Evolutionary conservation across 2,888 invertebrate genomes (phyloP).

Genomic region (Trilocha varians): DNA sequence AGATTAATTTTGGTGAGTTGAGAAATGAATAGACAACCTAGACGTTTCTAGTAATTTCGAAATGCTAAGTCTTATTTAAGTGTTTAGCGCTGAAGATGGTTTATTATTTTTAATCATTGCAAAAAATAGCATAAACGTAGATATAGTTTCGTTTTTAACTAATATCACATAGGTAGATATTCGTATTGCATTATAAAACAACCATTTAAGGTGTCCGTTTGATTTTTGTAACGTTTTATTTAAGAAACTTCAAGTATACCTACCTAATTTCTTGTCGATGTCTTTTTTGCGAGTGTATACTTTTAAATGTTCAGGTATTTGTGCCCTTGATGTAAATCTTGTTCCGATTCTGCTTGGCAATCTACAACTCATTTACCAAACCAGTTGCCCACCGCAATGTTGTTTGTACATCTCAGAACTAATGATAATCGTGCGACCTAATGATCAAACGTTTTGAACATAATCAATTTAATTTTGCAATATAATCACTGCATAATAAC

Average conservation of each 20-base stretch:
- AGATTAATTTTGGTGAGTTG: background rate
- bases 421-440: conserved; percentile 5
- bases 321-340: too few relatives aligned
- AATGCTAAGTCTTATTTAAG: too few relatives aligned
- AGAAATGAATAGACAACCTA: too few relatives aligned
- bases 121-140: background rate
- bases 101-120: background rate
- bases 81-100: background rate
- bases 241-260: too few relatives aligned
- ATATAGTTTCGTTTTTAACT: background rate
- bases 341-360: conserved; percentile 3
- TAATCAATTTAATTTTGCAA: background rate
- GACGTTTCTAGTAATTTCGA: too few relatives aligned
- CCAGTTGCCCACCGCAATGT: conserved; percentile 1
- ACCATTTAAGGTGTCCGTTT: too few relatives aligned
- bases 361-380: conserved; percentile 5
- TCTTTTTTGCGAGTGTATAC: too few relatives aligned
- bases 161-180: background rate
- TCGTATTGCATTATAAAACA: too few relatives aligned
- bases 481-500: too few relatives aligned
- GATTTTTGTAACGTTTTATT: too few relatives aligned
- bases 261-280: too few relatives aligned
- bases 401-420: conserved; percentile 5
- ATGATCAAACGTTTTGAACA: conserved; percentile 4
- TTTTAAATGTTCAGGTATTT: too few relatives aligned